Evolutionary conservation across 2,113 vertebrate species (phyloP), one percentile per base, ranked within the genome.

Genomic region (Nettapus auritus): DNA sequence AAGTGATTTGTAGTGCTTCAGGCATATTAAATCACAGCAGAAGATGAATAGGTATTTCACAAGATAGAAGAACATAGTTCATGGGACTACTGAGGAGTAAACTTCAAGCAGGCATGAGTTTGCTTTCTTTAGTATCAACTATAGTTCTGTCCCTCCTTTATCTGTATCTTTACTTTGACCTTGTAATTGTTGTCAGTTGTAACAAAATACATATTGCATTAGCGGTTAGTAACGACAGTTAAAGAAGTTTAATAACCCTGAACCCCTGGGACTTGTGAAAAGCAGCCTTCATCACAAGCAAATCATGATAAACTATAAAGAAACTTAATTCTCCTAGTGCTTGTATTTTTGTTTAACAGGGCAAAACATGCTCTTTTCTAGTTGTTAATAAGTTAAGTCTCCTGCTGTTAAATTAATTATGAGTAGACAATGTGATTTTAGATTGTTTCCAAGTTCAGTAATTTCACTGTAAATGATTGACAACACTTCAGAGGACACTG

Each of bases 81-180:
- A 46, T 15, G 34, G 40, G 18, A 36, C 46, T 66, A 17, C 59
- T 63, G 9, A 80, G 82, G 31, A 55, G 3, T 23, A 20, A 71
- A 19, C 31, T 62, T 55, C 9, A 23, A 83, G 12, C 3, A 0
- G 3, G 8, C 40, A 33, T 18, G 21, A 1, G 0, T 33, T 73
- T 79, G 21, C 62, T 66, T 77, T 33, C 21, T 11, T 46, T 74
- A 33, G 11, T 38, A 69, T 44, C 55, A 59, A 6, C 7, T 8
- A 34, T 11, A 57, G 19, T 31, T 71, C 1, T 2, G 31, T 16
- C 22, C 55, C 22, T 50, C 31, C n/a, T 89, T 79, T 59, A 40
- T 29, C 29, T 42, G 3, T 29, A 17, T 17, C 38, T 57, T 71
- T 36, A 9, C 44, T 56, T 18, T 86, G 28, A 31, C 84, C 18